These are phyloP conservation scores for Manis pentadactyla DNA, from an alignment of 2,797 vertebrate genomes.

Conservation along the genomic window DNA sequence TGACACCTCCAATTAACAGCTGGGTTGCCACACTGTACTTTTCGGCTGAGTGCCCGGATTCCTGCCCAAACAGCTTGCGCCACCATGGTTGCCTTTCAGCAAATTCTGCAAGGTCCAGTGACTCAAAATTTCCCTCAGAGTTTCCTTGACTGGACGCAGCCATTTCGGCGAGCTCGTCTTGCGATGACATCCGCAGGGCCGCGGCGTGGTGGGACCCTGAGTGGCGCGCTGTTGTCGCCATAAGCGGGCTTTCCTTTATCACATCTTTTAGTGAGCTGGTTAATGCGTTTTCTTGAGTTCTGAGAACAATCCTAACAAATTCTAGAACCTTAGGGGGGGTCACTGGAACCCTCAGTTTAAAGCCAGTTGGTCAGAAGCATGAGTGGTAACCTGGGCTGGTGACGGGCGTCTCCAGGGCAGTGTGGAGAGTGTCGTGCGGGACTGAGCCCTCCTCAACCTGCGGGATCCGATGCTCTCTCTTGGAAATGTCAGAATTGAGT, in stretches of 20 bases:
- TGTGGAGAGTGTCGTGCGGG: neutral
- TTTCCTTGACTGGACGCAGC: constrained; percentile 72
- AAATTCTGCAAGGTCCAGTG: constrained; percentile 90
- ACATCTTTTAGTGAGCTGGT: neutral
- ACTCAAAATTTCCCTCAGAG: constrained; percentile 83
- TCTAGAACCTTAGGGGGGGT: neutral
- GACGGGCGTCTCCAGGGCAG: neutral
- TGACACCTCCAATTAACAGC: constrained; percentile 90
- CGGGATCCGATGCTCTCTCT: neutral
- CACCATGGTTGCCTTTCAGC: constrained; percentile 91
- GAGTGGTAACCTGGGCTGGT: no score
- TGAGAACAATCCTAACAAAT: neutral
- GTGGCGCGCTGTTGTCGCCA: neutral
- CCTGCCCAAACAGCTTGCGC: constrained; percentile 89
- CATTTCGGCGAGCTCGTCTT: constrained; percentile 71
- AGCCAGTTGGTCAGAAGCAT: neutral
- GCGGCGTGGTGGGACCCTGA: neutral
- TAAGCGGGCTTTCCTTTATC: constrained; percentile 17
- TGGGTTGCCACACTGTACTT: constrained; percentile 91
- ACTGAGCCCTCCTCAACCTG: neutral
- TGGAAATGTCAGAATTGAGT: neutral
- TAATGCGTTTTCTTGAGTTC: neutral
- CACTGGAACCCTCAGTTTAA: neutral
- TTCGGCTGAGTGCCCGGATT: constrained; percentile 89
- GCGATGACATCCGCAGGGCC: constrained; percentile 16